A percentile compares a stretch with the other conserved stretches of the same genome.
phyloP scores from a whole-genome alignment of 2,113 vertebrate species.

The Notechis scutatus region DNA sequence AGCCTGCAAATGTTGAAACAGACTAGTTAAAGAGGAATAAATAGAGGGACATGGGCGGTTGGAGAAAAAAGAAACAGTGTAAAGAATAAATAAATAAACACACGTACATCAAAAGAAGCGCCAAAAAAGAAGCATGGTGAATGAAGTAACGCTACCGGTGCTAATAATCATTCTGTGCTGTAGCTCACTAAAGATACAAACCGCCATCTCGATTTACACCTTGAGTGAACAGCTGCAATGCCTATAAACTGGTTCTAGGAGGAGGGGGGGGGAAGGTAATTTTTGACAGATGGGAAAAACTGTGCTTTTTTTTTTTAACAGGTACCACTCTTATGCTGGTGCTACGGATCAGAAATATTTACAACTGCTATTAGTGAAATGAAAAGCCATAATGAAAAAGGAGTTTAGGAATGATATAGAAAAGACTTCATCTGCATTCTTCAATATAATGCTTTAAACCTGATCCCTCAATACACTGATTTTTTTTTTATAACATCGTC shows the following conservation, averaged over 20 bases:
- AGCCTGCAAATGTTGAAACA: conserved; percentile 69
- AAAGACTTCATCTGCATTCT: background rate
- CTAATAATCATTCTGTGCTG: background rate
- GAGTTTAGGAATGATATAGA: background rate
- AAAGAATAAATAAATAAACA: background rate
- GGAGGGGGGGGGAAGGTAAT: background rate
- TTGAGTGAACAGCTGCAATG: background rate
- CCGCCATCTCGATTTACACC: conserved; percentile 5
- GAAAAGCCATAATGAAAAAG: background rate
- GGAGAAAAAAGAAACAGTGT: no score
- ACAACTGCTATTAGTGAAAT: background rate
- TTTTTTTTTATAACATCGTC: background rate
- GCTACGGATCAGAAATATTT: background rate
- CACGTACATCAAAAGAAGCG: background rate
- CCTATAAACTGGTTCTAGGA: background rate
- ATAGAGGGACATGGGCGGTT: background rate
- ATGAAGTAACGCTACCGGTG: background rate
- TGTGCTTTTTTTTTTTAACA: background rate
- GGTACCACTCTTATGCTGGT: background rate
- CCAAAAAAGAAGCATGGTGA: background rate
- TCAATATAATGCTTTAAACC: background rate
- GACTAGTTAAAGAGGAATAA: background rate
- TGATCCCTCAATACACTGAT: background rate
- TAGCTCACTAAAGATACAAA: background rate
- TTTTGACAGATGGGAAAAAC: background rate